A percentile compares a stretch with the other conserved stretches of the same genome.
These are phyloP conservation scores for Argynnis bischoffii DNA, from an alignment of 2,888 invertebrate species.

Conservation along the genomic window DNA sequence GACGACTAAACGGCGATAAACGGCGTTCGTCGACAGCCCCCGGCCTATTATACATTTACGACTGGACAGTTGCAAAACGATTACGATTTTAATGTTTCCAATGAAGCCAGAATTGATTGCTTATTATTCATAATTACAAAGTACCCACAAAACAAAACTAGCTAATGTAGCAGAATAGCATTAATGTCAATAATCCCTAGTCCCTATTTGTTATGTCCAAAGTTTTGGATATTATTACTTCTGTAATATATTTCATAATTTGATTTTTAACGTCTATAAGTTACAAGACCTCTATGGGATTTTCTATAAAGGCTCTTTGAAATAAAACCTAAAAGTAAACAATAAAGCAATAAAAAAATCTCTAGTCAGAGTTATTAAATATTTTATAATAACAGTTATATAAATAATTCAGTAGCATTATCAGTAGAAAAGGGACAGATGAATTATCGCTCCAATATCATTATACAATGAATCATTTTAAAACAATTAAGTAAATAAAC, in stretches of 20 bases:
- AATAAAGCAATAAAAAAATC: too few relatives aligned
- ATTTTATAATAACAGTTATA: neutral
- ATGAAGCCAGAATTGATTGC: conserved; percentile 25
- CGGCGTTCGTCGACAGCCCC: conserved; percentile 51
- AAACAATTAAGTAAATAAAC: conserved; percentile 48
- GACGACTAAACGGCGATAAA: conserved; percentile 75
- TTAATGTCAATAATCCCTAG: too few relatives aligned
- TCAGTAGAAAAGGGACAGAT: conserved; percentile 26
- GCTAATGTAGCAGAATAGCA: too few relatives aligned
- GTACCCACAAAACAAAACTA: neutral
- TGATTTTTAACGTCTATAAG: neutral
- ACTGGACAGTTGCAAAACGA: conserved; percentile 48
- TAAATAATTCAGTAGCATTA: conserved; percentile 21
- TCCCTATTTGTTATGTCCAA: too few relatives aligned
- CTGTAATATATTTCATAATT: neutral
- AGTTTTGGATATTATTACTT: too few relatives aligned
- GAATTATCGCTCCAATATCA: conserved; percentile 31
- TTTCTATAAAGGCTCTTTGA: too few relatives aligned
- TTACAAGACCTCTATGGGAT: too few relatives aligned
- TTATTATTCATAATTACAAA: conserved; percentile 11
- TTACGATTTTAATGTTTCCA: conserved; percentile 49
- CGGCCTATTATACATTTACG: conserved; percentile 60
- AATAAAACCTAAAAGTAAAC: too few relatives aligned
- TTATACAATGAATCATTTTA: conserved; percentile 41
- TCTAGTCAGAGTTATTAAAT: neutral